phyloP scores from a whole-genome alignment of 2,797 vertebrate species.

The Gastrophryne carolinensis region DNA sequence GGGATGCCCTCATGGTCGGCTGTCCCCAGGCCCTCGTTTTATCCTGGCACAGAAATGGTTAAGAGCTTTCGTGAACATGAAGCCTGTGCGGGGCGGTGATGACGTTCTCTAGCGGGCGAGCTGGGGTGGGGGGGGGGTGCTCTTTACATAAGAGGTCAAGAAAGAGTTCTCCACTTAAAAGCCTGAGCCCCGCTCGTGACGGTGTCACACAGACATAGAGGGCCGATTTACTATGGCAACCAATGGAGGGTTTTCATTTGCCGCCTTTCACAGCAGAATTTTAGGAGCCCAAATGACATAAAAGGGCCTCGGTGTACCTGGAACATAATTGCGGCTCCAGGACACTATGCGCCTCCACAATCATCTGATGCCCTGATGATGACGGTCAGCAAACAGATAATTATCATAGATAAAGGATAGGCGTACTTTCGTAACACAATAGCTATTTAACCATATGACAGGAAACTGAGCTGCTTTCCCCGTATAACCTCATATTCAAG shows the following conservation, averaged over 20 bases:
- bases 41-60: background rate
- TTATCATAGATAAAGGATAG: too few relatives aligned
- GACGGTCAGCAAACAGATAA: background rate
- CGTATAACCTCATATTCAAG: background rate
- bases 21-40: background rate
- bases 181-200: background rate
- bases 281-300: background rate
- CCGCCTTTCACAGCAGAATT: background rate
- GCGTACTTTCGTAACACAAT: too few relatives aligned
- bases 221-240: slow-evolving; percentile 39
- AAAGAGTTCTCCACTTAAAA: slow-evolving; percentile 35
- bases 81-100: background rate
- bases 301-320: background rate
- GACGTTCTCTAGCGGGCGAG: too few relatives aligned
- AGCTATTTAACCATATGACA: too few relatives aligned
- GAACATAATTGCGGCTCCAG: background rate
- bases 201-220: slow-evolving; percentile 3
- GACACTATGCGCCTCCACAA: background rate
- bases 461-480: too few relatives aligned
- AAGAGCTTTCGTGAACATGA: background rate
- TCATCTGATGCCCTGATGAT: background rate
- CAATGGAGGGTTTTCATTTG: background rate
- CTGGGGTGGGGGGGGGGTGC: background rate
- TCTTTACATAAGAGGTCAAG: slow-evolving; percentile 8
- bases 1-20: background rate